Evolutionary conservation across 2,113 vertebrate species (phyloP).

Genomic region (Columba livia): DNA sequence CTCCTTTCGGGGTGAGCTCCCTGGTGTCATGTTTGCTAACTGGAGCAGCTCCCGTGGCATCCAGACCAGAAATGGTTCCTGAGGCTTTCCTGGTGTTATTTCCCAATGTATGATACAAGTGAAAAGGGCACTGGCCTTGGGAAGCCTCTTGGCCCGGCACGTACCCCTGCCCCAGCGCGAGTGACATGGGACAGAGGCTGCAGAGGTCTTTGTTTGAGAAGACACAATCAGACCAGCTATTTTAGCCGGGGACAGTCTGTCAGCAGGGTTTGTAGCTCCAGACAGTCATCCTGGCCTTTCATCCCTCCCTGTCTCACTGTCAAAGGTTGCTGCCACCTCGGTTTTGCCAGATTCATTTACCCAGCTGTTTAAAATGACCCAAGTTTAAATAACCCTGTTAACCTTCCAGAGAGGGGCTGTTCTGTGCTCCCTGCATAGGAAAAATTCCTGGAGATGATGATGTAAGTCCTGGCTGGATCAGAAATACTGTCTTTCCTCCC

Average conservation of each 20-base stretch:
- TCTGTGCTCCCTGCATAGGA: background rate
- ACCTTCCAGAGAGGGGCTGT: background rate
- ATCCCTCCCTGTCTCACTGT: background rate
- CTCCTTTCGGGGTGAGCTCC: background rate
- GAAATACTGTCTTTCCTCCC: background rate
- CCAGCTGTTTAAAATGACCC: background rate
- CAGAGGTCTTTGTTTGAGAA: background rate
- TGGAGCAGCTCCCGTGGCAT: background rate
- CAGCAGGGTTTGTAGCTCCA: background rate
- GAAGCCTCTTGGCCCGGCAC: background rate
- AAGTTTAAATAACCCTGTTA: constrained; percentile 22
- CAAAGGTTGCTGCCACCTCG: background rate
- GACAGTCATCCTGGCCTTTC: background rate
- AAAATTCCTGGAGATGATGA: background rate
- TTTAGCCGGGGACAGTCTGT: background rate
- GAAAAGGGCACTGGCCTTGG: background rate
- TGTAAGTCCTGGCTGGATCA: background rate
- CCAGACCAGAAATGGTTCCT: background rate
- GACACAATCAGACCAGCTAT: background rate
- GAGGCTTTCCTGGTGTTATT: background rate
- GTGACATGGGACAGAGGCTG: background rate
- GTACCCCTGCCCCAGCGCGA: background rate
- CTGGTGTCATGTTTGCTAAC: background rate
- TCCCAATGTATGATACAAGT: background rate
- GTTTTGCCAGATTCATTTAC: background rate